Percentiles rank a stretch among this genome's conserved stretches.
Evolutionary conservation across 2,113 vertebrate genomes (phyloP).

Genomic region (Ranitomeya variabilis): DNA sequence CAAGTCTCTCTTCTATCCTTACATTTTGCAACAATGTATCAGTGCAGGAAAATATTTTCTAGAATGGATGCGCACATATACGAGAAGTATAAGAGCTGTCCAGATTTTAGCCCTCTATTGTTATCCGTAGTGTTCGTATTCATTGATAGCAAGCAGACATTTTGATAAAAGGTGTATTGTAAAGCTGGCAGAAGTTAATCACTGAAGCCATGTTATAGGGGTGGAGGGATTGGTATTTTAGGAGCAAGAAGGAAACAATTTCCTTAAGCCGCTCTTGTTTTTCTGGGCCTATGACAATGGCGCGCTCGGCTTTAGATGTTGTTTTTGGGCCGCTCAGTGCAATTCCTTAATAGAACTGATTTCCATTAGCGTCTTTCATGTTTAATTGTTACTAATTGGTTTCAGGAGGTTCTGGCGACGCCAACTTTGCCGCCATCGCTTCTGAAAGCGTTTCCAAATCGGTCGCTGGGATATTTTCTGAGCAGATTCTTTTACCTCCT

Average conservation of each 20-base stretch:
- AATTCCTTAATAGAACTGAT: slow-evolving; percentile 1
- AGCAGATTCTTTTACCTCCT: not conserved
- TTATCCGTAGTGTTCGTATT: not conserved
- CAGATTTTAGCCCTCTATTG: not conserved
- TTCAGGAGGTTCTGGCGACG: not conserved
- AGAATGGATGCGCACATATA: not conserved
- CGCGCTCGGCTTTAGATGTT: slow-evolving; percentile 11
- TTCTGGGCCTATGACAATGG: not conserved
- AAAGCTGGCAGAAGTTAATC: not conserved
- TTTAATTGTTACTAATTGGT: slow-evolving; percentile 31
- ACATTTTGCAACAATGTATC: too few species aligned
- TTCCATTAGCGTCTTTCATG: slow-evolving; percentile 25
- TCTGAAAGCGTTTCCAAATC: not conserved
- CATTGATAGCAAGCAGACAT: not conserved
- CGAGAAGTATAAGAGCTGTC: not conserved
- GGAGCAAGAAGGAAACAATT: slow-evolving; percentile 5
- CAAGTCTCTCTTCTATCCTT: too few species aligned
- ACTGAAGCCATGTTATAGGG: not conserved
- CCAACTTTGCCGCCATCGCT: not conserved
- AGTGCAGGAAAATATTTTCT: not conserved
- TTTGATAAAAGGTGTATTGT: not conserved
- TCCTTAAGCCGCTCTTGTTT: slow-evolving; percentile 20
- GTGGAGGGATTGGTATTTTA: not conserved
- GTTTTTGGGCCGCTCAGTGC: not conserved
- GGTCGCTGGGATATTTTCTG: not conserved